Evolutionary conservation across 2,113 vertebrate genomes (phyloP).

Genomic region (Heterocephalus glaber): DNA sequence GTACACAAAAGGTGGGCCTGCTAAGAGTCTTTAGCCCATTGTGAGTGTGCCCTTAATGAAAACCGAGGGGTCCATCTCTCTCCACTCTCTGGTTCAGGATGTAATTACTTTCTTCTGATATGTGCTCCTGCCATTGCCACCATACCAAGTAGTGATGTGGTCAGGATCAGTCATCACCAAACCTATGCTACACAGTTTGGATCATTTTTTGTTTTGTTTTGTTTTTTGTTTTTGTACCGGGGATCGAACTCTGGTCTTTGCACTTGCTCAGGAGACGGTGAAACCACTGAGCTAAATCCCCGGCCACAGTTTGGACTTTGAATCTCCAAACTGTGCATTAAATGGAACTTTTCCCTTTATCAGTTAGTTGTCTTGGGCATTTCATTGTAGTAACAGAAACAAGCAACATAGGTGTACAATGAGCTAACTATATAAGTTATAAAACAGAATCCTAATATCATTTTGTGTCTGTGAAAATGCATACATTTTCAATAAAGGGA

Average conservation of each 20-base stretch:
- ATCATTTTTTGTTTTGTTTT: too few species aligned
- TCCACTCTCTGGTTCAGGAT: too few species aligned
- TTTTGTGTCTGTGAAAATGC: neutral
- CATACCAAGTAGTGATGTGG: rapidly evolving
- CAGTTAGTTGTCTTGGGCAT: too few species aligned
- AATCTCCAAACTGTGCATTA: neutral
- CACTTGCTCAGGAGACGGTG: too few species aligned
- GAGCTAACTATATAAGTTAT: neutral
- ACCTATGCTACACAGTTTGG: neutral
- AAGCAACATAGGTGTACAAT: too few species aligned
- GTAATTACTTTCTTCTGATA: neutral
- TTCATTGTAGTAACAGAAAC: neutral
- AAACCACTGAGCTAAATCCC: too few species aligned
- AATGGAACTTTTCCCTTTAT: too few species aligned
- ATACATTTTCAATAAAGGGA: neutral
- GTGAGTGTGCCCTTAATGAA: neutral
- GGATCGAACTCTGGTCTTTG: too few species aligned
- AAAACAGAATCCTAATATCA: neutral
- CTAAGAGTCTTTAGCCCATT: neutral
- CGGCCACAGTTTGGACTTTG: neutral
- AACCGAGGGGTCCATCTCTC: too few species aligned
- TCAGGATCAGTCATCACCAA: neutral
- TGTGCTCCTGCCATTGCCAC: neutral
- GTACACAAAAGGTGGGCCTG: too few species aligned
- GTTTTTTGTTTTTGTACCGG: too few species aligned